These are phyloP conservation scores for Cancer borealis DNA, from an alignment of 2,888 invertebrate genomes.

Conservation along the genomic window DNA sequence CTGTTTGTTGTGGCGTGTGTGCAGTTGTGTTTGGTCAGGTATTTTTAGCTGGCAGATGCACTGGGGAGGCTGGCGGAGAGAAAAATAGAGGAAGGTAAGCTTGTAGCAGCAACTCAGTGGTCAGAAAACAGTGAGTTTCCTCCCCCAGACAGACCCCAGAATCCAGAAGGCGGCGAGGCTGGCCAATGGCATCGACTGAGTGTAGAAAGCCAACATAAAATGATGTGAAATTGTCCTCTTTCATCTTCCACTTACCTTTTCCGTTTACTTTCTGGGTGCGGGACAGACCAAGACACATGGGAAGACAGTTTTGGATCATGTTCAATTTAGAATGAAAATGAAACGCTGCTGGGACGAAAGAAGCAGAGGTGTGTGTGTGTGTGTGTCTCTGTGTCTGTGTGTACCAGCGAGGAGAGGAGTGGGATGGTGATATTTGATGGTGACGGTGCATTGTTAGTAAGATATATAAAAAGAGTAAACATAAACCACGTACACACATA, in stretches of 20 bases:
- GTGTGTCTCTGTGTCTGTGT: no score
- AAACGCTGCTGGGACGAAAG: background rate
- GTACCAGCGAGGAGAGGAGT: no score
- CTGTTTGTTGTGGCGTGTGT: no score
- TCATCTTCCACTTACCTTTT: background rate
- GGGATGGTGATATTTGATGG: no score
- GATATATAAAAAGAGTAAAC: background rate
- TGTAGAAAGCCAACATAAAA: background rate
- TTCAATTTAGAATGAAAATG: background rate
- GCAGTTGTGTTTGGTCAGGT: background rate
- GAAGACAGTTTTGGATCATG: background rate
- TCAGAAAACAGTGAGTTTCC: background rate
- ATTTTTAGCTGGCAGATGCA: background rate
- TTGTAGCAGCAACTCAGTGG: background rate
- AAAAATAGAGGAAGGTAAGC: background rate
- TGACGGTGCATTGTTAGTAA: no score
- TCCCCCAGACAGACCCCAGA: background rate
- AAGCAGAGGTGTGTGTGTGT: background rate
- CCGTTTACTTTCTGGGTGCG: background rate
- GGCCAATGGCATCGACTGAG: background rate
- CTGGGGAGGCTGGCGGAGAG: background rate
- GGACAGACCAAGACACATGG: background rate
- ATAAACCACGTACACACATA: background rate
- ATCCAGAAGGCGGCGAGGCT: background rate
- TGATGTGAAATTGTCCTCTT: background rate